These are phyloP conservation scores for Drosophila takahashii DNA, from an alignment of 1,140 invertebrate species.

Conservation along the genomic window DNA sequence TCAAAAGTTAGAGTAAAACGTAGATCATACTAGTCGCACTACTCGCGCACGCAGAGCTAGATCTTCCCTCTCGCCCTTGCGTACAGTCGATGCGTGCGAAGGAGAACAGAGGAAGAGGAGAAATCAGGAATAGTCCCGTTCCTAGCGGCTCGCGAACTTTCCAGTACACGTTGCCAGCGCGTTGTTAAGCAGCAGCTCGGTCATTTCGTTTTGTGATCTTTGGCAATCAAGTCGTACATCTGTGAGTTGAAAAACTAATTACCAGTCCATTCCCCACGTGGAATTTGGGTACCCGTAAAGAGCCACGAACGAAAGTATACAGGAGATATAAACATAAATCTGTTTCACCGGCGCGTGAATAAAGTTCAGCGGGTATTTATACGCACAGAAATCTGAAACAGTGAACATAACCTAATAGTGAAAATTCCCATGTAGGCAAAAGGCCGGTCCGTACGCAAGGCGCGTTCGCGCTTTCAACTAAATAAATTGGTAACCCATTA, in stretches of 20 bases:
- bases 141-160: neutral
- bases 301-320: neutral
- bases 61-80: neutral
- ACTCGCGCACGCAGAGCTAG: neutral
- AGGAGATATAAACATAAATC: neutral
- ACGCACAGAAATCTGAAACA: too few relatives aligned
- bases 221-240: too few relatives aligned
- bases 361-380: too few relatives aligned
- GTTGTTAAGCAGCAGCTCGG: too few relatives aligned
- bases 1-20: neutral
- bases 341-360: neutral
- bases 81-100: neutral
- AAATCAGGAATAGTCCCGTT: constrained; percentile 1
- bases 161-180: too few relatives aligned
- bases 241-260: too few relatives aligned
- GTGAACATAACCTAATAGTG: too few relatives aligned
- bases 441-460: too few relatives aligned
- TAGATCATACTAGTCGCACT: neutral
- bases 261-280: too few relatives aligned
- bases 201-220: too few relatives aligned
- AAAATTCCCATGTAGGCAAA: too few relatives aligned
- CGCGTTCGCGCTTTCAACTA: neutral
- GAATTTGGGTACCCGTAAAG: too few relatives aligned
- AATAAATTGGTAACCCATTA: neutral
- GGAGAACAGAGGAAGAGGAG: neutral